These are phyloP conservation scores for Rhyacophila evoluta DNA, from an alignment of 2,888 invertebrate genomes.

Conservation along the genomic window DNA sequence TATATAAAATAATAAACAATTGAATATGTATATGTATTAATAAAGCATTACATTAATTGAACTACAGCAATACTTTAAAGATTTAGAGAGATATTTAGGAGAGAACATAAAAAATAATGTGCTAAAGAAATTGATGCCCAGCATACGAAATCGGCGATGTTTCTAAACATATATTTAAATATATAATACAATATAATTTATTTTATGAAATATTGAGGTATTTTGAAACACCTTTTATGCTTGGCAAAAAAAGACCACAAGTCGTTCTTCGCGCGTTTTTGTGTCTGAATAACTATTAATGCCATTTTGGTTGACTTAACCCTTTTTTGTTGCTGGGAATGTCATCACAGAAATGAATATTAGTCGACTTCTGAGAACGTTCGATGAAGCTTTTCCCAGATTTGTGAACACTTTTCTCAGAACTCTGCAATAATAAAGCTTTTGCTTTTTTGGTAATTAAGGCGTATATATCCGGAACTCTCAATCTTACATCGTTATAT, in stretches of 20 bases:
- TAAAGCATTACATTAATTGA: too few species aligned
- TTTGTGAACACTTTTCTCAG: conserved; percentile 52
- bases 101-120: too few species aligned
- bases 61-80: too few species aligned
- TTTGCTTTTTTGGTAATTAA: not conserved
- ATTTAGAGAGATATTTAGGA: too few species aligned
- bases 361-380: conserved; percentile 31
- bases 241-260: conserved; percentile 8
- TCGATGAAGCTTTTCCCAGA: conserved; percentile 44
- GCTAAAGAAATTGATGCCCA: too few species aligned
- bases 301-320: not conserved
- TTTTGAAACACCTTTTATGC: not conserved
- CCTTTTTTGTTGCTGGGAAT: not conserved
- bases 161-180: too few species aligned
- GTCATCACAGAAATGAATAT: conserved; percentile 16
- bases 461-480: too few species aligned
- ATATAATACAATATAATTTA: too few species aligned
- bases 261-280: conserved; percentile 18
- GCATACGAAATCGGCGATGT: too few species aligned
- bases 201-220: too few species aligned
- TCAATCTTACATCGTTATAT: not conserved
- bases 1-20: too few species aligned
- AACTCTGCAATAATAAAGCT: conserved; percentile 26
- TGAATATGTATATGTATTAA: too few species aligned
- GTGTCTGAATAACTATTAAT: not conserved